Conservation (phyloP, 2,797 vertebrate genomes). For the Falco columbarius region DNA sequence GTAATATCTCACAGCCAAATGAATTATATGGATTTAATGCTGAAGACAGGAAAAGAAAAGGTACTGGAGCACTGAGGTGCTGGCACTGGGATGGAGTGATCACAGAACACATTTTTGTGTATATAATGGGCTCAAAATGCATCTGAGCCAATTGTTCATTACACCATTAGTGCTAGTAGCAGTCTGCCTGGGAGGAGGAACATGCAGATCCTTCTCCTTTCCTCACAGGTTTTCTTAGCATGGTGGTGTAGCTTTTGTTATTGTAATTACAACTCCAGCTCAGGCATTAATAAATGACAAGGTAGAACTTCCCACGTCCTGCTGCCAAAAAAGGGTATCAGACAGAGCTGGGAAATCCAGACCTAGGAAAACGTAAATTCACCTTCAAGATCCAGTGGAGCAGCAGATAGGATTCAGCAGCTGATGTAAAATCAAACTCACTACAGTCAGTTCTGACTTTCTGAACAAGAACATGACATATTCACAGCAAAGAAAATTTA, state of each 20-base stretch:
- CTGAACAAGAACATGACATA: background rate
- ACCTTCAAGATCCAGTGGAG: background rate
- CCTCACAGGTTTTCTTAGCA: background rate
- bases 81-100: background rate
- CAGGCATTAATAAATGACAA: slow-evolving; percentile 34
- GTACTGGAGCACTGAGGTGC: background rate
- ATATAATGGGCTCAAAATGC: background rate
- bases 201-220: background rate
- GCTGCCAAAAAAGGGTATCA: slow-evolving; percentile 4
- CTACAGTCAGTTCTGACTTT: background rate
- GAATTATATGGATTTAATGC: background rate
- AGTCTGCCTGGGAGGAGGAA: background rate
- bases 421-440: background rate
- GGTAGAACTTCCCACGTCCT: background rate
- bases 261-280: background rate
- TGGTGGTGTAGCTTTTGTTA: background rate
- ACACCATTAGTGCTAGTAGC: background rate
- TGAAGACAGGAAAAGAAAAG: background rate
- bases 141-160: background rate
- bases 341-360: background rate
- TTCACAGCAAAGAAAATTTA: background rate
- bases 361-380: background rate
- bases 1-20: background rate
- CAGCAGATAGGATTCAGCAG: background rate
- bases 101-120: background rate